Conservation (phyloP, 1,140 invertebrate species). For the Neodiprion fabricii region DNA sequence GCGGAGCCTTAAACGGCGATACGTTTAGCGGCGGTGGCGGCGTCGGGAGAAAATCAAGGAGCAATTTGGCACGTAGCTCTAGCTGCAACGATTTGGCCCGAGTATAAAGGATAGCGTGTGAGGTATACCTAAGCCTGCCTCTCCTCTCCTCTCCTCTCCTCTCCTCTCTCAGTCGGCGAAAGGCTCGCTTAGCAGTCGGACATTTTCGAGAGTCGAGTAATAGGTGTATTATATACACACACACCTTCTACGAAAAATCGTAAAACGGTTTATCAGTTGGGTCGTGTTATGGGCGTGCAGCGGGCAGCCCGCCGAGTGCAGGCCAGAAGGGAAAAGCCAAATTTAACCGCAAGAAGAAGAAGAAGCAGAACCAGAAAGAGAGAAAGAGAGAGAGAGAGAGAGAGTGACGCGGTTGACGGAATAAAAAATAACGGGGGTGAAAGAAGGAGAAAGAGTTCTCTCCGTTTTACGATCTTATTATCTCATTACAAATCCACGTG, state of each 20-base stretch:
- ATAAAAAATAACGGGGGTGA: not conserved
- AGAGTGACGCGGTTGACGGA: not conserved
- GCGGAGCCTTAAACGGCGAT: no score
- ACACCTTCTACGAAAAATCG: not conserved
- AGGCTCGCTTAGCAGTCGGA: not conserved
- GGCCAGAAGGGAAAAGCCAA: not conserved
- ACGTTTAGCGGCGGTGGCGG: no score
- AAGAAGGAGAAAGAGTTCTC: not conserved
- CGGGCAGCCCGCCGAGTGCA: no score
- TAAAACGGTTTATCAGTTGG: not conserved
- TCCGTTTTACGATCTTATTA: conserved; percentile 1
- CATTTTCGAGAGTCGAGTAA: not conserved
- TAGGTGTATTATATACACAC: not conserved
- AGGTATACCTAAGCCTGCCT: no score
- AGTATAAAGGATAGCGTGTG: no score
- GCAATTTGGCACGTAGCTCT: no score
- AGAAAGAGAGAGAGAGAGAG: not conserved
- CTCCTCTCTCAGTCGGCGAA: no score
- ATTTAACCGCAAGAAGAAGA: not conserved
- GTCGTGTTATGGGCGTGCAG: no score
- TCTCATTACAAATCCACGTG: not conserved
- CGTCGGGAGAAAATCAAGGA: no score
- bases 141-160: no score
- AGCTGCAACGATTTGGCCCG: no score
- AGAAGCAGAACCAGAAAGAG: not conserved